Conservation (phyloP, 2,113 vertebrate genomes). For the Larimichthys polyactis region DNA sequence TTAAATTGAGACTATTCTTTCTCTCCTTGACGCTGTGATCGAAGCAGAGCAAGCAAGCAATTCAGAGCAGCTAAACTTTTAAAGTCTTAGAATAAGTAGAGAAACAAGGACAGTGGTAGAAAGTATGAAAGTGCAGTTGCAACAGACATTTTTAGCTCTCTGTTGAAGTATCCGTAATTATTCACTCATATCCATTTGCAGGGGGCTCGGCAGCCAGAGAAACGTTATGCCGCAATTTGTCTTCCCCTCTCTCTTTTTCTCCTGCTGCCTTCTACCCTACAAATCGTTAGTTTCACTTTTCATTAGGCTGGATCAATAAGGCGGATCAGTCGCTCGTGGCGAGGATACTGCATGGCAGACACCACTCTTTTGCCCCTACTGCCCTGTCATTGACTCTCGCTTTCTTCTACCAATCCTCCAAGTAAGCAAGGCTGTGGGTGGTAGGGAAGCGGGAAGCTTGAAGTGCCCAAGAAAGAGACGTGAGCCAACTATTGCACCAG, state of each 20-base stretch:
- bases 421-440: slow-evolving; percentile 9
- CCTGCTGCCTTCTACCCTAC: slow-evolving; percentile 40
- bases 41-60: background rate
- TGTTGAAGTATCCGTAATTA: slow-evolving; percentile 70
- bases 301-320: slow-evolving; percentile 82
- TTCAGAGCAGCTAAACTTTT: slow-evolving; percentile 15
- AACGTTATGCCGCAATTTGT: slow-evolving; percentile 74
- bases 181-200: slow-evolving; percentile 75
- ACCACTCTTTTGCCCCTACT: slow-evolving; percentile 21
- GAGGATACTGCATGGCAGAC: slow-evolving; percentile 65
- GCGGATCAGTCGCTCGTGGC: slow-evolving; percentile 72
- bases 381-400: slow-evolving; percentile 34
- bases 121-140: slow-evolving; percentile 16
- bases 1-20: slow-evolving; percentile 5
- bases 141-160: slow-evolving; percentile 47
- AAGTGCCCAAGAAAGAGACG: slow-evolving; percentile 27
- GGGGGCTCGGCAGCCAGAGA: slow-evolving; percentile 55
- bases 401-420: slow-evolving; percentile 27
- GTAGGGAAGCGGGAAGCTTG: background rate
- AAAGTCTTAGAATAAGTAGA: background rate
- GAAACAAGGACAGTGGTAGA: background rate
- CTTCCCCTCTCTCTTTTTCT: slow-evolving; percentile 60
- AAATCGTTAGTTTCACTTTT: slow-evolving; percentile 82
- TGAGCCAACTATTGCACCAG: slow-evolving; percentile 29
- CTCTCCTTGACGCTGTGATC: slow-evolving; percentile 5